Evolutionary conservation across 1,140 invertebrate species (phyloP).

Genomic region (Zaprionus gabonicus): DNA sequence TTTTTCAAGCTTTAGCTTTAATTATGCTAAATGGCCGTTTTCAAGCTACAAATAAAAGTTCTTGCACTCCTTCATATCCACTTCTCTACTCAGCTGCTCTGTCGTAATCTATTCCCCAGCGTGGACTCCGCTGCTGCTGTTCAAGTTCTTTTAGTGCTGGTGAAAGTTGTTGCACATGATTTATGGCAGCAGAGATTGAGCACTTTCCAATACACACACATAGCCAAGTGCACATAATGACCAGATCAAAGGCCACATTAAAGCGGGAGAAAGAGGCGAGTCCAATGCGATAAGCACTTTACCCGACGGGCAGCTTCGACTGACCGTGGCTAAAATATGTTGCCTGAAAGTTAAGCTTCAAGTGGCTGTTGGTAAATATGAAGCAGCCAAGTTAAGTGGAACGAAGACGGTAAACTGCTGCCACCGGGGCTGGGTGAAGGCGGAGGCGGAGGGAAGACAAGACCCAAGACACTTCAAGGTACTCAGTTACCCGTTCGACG

Average conservation of each 20-base stretch:
- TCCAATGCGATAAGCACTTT: slow-evolving; percentile 66
- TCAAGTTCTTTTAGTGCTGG: background rate
- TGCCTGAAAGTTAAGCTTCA: slow-evolving; percentile 58
- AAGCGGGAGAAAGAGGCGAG: slow-evolving; percentile 37
- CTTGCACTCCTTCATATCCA: background rate
- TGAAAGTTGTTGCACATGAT: slow-evolving; percentile 38
- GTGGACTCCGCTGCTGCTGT: background rate
- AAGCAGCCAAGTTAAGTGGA: slow-evolving; percentile 53
- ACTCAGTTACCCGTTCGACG: slow-evolving; percentile 11
- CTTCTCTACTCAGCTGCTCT: background rate
- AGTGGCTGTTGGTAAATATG: slow-evolving; percentile 70
- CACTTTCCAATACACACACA: slow-evolving; percentile 40
- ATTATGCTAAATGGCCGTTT: slow-evolving; percentile 45
- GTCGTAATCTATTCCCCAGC: background rate
- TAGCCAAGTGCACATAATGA: slow-evolving; percentile 32
- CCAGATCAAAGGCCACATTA: slow-evolving; percentile 50
- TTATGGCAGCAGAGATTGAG: slow-evolving; percentile 45
- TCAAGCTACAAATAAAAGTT: slow-evolving; percentile 14
- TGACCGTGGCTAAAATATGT: slow-evolving; percentile 60
- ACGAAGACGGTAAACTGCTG: slow-evolving; percentile 4
- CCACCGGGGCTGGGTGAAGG: background rate
- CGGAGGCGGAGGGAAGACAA: background rate
- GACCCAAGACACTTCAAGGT: background rate
- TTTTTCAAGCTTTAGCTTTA: slow-evolving; percentile 13
- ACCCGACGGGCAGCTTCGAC: slow-evolving; percentile 10